A percentile compares a stretch with the other conserved stretches of the same genome.
Evolutionary conservation across 2,888 invertebrate genomes (phyloP).

Genomic region (Trimorus sp.): DNA sequence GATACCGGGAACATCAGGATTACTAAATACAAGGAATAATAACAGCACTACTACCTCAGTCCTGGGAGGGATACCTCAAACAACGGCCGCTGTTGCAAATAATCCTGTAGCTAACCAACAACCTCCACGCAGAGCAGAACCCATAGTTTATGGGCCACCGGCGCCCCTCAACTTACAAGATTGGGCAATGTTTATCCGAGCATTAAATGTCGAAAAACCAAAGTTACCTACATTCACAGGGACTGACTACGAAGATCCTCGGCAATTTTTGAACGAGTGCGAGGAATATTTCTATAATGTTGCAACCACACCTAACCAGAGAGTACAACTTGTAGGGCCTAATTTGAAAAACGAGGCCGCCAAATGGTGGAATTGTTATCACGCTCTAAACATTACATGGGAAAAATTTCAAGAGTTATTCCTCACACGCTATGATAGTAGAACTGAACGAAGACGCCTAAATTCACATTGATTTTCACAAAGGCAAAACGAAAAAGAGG

Average conservation of each 20-base stretch:
- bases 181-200: conserved; percentile 8
- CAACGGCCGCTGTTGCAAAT: too few relatives aligned
- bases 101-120: too few relatives aligned
- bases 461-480: conserved; percentile 22
- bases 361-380: conserved; percentile 39
- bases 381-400: conserved; percentile 26
- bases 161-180: neutral
- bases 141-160: neutral
- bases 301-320: neutral
- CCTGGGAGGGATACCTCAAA: too few relatives aligned
- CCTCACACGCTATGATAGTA: conserved; percentile 5
- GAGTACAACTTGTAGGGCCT: neutral
- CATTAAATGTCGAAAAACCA: conserved; percentile 8
- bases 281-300: neutral
- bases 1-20: too few relatives aligned
- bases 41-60: too few relatives aligned
- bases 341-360: neutral
- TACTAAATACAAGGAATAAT: too few relatives aligned
- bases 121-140: neutral
- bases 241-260: neutral
- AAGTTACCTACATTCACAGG: neutral
- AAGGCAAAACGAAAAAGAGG: conserved; percentile 20
- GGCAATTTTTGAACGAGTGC: neutral
- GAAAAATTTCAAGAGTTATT: conserved; percentile 24
- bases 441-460: conserved; percentile 7